Conservation (phyloP, 2,113 vertebrate genomes). For the Corythaixoides concolor region DNA sequence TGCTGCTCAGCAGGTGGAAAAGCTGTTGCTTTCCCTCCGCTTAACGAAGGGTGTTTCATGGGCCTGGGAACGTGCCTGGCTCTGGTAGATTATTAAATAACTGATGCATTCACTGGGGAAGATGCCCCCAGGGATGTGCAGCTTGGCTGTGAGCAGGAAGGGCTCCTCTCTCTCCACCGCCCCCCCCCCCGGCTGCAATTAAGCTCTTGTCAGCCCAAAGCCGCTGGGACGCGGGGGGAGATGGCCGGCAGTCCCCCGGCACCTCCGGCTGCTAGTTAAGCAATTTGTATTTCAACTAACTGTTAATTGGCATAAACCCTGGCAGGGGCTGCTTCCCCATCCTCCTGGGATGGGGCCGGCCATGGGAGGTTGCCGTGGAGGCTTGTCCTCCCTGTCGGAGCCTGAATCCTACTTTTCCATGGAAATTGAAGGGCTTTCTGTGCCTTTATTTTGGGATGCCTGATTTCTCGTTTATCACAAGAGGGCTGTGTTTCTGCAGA, state of each 20-base stretch:
- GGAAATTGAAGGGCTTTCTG: not conserved
- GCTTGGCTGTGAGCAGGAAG: not conserved
- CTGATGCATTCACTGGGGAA: rapidly evolving
- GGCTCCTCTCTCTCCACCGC: not conserved
- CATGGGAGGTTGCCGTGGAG: rapidly evolving
- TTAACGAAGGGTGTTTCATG: not conserved
- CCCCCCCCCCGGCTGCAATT: slow-evolving; percentile 13
- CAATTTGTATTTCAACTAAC: slow-evolving; percentile 22
- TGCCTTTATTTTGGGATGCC: not conserved
- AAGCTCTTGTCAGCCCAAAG: slow-evolving; percentile 5
- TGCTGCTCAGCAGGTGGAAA: not conserved
- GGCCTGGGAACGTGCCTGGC: not conserved
- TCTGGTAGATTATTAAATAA: not conserved
- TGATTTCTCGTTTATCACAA: rapidly evolving
- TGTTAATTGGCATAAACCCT: not conserved
- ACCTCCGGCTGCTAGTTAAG: not conserved
- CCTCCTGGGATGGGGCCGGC: not conserved
- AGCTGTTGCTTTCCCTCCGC: not conserved
- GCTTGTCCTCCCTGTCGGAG: rapidly evolving
- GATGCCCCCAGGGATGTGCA: not conserved
- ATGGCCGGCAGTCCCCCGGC: not conserved
- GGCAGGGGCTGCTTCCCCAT: not conserved
- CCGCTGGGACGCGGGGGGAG: not conserved
- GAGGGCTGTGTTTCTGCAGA: not conserved
- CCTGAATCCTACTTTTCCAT: not conserved